Evolutionary conservation across 2,888 invertebrate genomes (phyloP), one percentile per base, ranked within the genome.

Genomic region (Caenorhabditis zanzibari): DNA sequence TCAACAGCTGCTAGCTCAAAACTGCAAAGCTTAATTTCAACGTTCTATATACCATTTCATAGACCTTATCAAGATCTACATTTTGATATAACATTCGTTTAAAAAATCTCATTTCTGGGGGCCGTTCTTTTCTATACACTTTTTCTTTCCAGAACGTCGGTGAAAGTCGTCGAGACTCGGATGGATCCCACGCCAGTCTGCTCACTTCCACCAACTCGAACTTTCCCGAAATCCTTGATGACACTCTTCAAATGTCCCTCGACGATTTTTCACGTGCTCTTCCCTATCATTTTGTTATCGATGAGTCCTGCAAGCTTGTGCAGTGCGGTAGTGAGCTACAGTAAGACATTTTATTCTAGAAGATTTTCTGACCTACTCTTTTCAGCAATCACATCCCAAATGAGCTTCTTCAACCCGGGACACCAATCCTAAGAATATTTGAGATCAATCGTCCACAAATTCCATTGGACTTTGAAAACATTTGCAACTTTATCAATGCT

Each of bases 401-500:
- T 7, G 90, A 90, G 22, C 82, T 90, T 4, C 86, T 91, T 3
- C 79, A 88, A 14, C 85, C 86, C 0, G 91, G 91, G n/a, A 90
- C 90, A 0, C 90, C 91, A 12, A 72, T 92, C 28, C 66, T 90
- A 6, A 77, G 90, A 4, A 82, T 91, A 14, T 90, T 90, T 61
- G 90, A 91, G 38, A 83, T 87, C 28, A 86, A 85, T 47, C 90
- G 91, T 0, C 92, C 92, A 0, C 90, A 92, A 68, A 90, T 92
- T 56, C 91, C 91, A 9, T 63, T 92, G 52, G 91, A 91, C 73
- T 92, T 90, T 63, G 92, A 92, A 49, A 92, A 90, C 72, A 90
- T 91, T 56, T 90, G 89, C 85, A 91, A 92, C 74, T 92, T 92
- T 74, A 92, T 92, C 81, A 92, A 92, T 74, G 91, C 91, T 9